Evolutionary conservation across 2,113 vertebrate species (phyloP).

Genomic region (Coracopsis vasa): DNA sequence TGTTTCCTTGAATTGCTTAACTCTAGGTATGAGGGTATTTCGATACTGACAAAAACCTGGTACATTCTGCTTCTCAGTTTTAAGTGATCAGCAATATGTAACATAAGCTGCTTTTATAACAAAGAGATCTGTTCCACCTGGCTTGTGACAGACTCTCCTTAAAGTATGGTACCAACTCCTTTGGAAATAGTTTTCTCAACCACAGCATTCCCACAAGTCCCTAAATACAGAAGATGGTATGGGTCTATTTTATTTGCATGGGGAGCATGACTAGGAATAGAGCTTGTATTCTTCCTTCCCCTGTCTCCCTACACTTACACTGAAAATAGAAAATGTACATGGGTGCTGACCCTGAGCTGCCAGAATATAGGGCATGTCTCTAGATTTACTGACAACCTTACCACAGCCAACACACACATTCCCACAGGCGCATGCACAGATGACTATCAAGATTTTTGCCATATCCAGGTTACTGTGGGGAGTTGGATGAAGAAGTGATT

Average conservation of each 20-base stretch:
- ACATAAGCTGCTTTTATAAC: background rate
- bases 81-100: background rate
- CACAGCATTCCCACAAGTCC: background rate
- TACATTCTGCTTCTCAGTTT: background rate
- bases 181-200: background rate
- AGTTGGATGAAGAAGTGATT: background rate
- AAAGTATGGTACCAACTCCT: background rate
- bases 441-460: background rate
- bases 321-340: background rate
- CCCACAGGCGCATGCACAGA: background rate
- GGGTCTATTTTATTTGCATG: background rate
- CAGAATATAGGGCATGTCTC: constrained; percentile 16
- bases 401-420: background rate
- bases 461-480: background rate
- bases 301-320: background rate
- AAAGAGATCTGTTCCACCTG: background rate
- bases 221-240: background rate
- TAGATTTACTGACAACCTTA: constrained; percentile 29
- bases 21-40: background rate
- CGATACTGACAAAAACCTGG: background rate
- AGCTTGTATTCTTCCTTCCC: background rate
- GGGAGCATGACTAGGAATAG: background rate
- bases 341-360: background rate
- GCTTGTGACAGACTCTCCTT: background rate
- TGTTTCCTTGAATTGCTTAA: constrained; percentile 5